Percentiles rank a stretch among this genome's conserved stretches.
Evolutionary conservation across 2,797 vertebrate genomes (phyloP).

Genomic region (Gadopsis bispinosus): DNA sequence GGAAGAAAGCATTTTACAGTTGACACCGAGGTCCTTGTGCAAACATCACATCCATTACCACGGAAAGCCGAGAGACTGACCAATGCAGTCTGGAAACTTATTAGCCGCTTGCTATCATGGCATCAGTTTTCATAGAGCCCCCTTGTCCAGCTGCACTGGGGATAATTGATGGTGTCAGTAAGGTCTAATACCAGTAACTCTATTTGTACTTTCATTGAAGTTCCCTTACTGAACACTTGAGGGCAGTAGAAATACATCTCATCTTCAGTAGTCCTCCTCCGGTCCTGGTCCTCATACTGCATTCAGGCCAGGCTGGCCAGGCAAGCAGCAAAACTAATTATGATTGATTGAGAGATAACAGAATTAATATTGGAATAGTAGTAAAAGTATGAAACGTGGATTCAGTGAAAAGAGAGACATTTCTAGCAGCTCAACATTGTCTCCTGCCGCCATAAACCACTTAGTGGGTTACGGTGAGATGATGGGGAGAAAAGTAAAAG

Average conservation of each 20-base stretch:
- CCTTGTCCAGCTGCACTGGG: constrained; percentile 17
- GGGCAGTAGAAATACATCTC: constrained; percentile 74
- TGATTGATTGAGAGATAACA: constrained; percentile 82
- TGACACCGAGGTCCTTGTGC: constrained; percentile 36
- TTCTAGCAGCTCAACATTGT: constrained; percentile 48
- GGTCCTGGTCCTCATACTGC: constrained; percentile 41
- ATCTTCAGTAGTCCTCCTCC: neutral
- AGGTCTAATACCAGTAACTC: constrained; percentile 3
- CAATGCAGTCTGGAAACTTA: constrained; percentile 45
- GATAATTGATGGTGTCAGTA: constrained; percentile 30
- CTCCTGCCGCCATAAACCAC: constrained; percentile 52
- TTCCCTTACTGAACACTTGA: constrained; percentile 62
- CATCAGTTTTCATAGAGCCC: constrained; percentile 39
- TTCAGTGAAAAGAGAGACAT: constrained; percentile 55
- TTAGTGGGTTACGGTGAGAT: constrained; percentile 50
- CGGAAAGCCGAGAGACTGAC: constrained; percentile 27
- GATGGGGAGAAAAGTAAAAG: constrained; percentile 41
- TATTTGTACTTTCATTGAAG: neutral
- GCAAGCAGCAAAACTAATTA: constrained; percentile 78
- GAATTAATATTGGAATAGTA: constrained; percentile 80
- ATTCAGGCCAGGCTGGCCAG: constrained; percentile 61
- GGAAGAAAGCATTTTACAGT: constrained; percentile 53
- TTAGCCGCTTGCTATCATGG: constrained; percentile 36
- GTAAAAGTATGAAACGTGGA: constrained; percentile 66
- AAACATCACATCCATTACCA: constrained; percentile 51